These are phyloP conservation scores for Hermodice carunculata DNA, from an alignment of 2,888 invertebrate genomes.

Conservation along the genomic window DNA sequence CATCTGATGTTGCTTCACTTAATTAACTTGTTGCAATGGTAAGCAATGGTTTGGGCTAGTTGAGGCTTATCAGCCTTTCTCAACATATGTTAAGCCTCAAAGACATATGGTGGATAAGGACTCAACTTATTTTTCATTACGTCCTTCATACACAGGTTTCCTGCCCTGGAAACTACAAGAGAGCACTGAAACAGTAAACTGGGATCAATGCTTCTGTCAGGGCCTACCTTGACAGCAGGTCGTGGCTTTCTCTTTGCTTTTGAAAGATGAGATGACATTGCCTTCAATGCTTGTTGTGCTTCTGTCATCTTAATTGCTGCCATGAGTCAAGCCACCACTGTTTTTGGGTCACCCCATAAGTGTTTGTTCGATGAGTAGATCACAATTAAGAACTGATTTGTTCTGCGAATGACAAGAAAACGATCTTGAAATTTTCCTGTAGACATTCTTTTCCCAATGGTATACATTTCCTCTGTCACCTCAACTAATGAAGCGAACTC, in stretches of 20 bases:
- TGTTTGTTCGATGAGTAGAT: constrained; percentile 34
- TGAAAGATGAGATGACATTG: constrained; percentile 25
- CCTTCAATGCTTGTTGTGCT: constrained; percentile 29
- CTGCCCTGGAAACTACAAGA: constrained; percentile 5
- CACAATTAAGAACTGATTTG: constrained; percentile 26
- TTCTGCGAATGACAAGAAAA: constrained; percentile 21
- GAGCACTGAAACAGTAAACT: constrained; percentile 13
- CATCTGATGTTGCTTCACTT: too few relatives aligned
- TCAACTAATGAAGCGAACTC: too few relatives aligned
- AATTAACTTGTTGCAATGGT: too few relatives aligned
- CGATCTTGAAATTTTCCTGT: constrained; percentile 27
- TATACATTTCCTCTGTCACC: too few relatives aligned
- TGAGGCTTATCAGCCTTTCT: too few relatives aligned
- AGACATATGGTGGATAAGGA: constrained; percentile 19
- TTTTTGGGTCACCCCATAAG: too few relatives aligned
- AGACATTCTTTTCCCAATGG: too few relatives aligned
- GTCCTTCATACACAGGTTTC: constrained; percentile 12
- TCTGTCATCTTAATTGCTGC: constrained; percentile 29
- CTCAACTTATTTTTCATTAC: constrained; percentile 15
- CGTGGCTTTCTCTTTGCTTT: constrained; percentile 18
- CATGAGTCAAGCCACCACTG: constrained; percentile 24
- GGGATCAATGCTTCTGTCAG: constrained; percentile 21
- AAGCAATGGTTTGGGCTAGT: constrained; percentile 15
- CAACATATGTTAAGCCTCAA: constrained; percentile 11
- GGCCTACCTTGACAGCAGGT: constrained; percentile 20